These are phyloP conservation scores for Pachyseris speciosa DNA, from an alignment of 64 coral and sea anemone species.

Conservation along the genomic window DNA sequence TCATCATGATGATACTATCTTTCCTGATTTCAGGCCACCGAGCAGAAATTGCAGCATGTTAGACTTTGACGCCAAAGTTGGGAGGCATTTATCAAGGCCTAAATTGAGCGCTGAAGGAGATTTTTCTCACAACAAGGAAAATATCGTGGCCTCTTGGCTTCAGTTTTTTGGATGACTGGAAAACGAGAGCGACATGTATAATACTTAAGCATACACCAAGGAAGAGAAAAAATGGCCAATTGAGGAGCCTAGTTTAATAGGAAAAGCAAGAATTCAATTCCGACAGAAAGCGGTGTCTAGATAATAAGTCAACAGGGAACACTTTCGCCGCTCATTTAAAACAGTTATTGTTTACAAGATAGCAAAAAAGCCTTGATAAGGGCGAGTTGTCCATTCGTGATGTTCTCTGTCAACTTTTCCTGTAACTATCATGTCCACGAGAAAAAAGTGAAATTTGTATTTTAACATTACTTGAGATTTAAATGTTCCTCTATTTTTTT, in stretches of 20 bases:
- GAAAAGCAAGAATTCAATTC: too few relatives aligned
- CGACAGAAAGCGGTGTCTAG: too few relatives aligned
- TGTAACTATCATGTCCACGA: not conserved
- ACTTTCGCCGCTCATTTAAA: too few relatives aligned
- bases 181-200: not conserved
- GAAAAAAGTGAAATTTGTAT: too few relatives aligned
- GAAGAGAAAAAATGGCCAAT: too few relatives aligned
- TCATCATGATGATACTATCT: not conserved
- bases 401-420: not conserved
- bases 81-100: not conserved
- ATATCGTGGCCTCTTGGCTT: constrained; percentile 45
- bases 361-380: too few relatives aligned
- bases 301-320: too few relatives aligned
- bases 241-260: too few relatives aligned
- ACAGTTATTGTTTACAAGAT: too few relatives aligned
- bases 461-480: too few relatives aligned
- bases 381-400: too few relatives aligned
- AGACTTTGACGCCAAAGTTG: constrained; percentile 7
- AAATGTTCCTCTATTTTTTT: too few relatives aligned
- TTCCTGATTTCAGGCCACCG: not conserved
- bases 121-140: constrained; percentile 44
- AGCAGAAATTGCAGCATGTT: not conserved
- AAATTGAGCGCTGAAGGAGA: not conserved
- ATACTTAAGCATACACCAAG: not conserved
- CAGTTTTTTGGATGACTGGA: constrained; percentile 15